Evolutionary conservation across 2,888 invertebrate genomes (phyloP), one percentile per base, ranked within the genome.

Genomic region (Drosophila neutralis): DNA sequence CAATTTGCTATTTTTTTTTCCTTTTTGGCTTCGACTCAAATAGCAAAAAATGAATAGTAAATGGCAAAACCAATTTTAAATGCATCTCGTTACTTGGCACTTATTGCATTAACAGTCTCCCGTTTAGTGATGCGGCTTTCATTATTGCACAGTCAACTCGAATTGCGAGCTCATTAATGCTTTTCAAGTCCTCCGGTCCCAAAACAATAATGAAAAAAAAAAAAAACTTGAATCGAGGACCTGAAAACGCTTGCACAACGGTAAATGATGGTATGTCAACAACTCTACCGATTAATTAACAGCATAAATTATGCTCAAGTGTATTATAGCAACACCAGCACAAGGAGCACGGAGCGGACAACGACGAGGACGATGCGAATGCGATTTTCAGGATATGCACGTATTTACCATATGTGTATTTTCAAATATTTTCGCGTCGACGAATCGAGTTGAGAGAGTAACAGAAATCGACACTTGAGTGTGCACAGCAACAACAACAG

Each of bases 221-320:
- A 49, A 27, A 45, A 18, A 42, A 45, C 36, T 13, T 24, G 24
- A 10, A 53, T 21, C 35, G 42, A 31, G 49, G 49, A 52, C 48
- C 31, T 56, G 60, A 52, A 76, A 71, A 29, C 27, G 31, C 65
- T 56, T 52, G 27, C 65, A 56, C 54, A 65, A 36, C 57, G 78
- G 63, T 82, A 78, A 82, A 81, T 78, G 82, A 48, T 52, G 52
- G 42, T 11, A 53, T 52, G 58, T 61, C 67, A 81, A 61, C 58
- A 77, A 54, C 66, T 78, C 74, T 70, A 75, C 63, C 71, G 84
- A 84, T 87, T 85, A 85, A 85, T 85, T 85, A 85, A 85, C 89
- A 85, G 89, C 90, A 83, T 89, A 90, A 89, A 90, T 85, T 85
- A 90, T 87, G 85, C 85, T 89, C 90, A 85, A 85, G 85, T 85